Conservation (phyloP, 1,140 invertebrate species). For the Aporrectodea caliginosa region DNA sequence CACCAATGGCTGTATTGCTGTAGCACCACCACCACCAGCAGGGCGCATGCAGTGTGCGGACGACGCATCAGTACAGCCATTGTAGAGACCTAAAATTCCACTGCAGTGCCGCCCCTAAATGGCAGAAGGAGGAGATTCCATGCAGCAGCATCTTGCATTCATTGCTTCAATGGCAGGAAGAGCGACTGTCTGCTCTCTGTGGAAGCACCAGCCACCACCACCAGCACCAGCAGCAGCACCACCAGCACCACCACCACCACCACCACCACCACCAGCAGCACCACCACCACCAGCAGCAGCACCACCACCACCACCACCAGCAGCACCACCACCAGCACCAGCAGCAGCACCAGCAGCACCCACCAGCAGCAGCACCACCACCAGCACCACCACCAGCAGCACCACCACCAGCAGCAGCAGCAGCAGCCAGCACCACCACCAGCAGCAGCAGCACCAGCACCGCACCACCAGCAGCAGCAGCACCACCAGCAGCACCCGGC, state of each 20-base stretch:
- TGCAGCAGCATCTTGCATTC: too few species aligned
- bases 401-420: background rate
- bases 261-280: constrained; percentile 2
- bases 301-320: background rate
- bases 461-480: too few species aligned
- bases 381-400: constrained; percentile 5
- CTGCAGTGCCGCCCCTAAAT: too few species aligned
- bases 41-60: too few species aligned
- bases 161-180: background rate
- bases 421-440: constrained; percentile 2
- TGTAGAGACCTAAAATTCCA: too few species aligned
- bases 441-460: too few species aligned
- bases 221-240: background rate
- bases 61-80: too few species aligned
- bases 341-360: constrained; percentile 7
- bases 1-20: too few species aligned
- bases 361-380: constrained; percentile 5
- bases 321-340: constrained; percentile 3
- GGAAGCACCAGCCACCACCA: constrained; percentile 5
- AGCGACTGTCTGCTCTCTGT: background rate
- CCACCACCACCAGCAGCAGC: background rate
- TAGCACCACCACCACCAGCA: too few species aligned
- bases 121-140: too few species aligned
- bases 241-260: background rate
- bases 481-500: too few species aligned